Evolutionary conservation across 2,888 invertebrate genomes (phyloP), one percentile per base, ranked within the genome.

Genomic region (Torymus texanus): DNA sequence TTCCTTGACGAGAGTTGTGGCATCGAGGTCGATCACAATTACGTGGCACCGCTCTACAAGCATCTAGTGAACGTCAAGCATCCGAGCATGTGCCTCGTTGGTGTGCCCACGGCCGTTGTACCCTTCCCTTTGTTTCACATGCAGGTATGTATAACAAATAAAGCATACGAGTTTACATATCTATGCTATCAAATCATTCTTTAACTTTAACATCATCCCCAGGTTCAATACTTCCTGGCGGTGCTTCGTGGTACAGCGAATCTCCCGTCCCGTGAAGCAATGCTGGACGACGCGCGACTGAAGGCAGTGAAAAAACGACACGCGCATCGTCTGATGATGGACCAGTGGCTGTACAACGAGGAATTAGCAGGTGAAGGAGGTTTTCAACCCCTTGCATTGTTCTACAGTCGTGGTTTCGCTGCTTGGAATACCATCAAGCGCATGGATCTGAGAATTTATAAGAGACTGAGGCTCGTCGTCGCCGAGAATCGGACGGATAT

Each of bases 61-160:
- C 95, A 97, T 85, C 91, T 95, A 72, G 92, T 97, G 65, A 95
- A 96, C 89, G 93, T 95, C 14, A 92, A 94, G 75, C 93, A 93
- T 83, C 95, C 96, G 0, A 93, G 93, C n/a, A 93, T 97, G 93
- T 92, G 93, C 70, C 94, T 97, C 83, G 91, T 97, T 61, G 97
- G 96, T 0, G 91, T 96, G 14, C 94, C 95, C 0, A 93, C 93
- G 83, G 91, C 92, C 10, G 93, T 95, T 0, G 92, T 94, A 83
- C 94, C 94, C 0, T 92, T 95, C 91, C 92, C 95, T 73, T 92
- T 94, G 85, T 93, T 95, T 86, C 94, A 96, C 85, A 91, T 93
- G 78, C 96, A 96, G 92, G 95, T 95, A 86, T 81, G 2, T 88
- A 51, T 89, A 8, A 41, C 41, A 21, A 8, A 41, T 8, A 21